phyloP scores from a whole-genome alignment of 2,888 invertebrate genomes.

The Parochlus steinenii region DNA sequence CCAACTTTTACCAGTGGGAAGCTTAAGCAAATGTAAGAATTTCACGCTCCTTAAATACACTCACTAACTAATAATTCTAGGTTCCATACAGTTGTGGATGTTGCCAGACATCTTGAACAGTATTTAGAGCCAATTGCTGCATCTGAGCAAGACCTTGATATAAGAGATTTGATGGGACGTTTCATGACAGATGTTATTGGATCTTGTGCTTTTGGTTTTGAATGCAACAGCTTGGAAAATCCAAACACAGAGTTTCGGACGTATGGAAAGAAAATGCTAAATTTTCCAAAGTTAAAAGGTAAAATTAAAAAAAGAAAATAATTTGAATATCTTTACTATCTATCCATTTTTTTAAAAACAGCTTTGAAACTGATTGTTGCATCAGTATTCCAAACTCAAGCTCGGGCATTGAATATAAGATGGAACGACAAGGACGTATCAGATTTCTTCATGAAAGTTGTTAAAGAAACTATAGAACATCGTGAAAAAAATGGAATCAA shows the following conservation, averaged over 20 bases:
- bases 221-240: conserved; percentile 4
- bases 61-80: no score
- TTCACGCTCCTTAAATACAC: no score
- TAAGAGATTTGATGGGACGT: conserved; percentile 3
- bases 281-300: conserved; percentile 5
- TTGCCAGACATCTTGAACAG: background rate
- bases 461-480: conserved; percentile 30
- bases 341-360: no score
- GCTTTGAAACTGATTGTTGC: conserved; percentile 3
- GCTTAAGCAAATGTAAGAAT: conserved; percentile 10
- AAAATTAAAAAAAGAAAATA: no score
- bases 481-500: conserved; percentile 26
- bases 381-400: conserved; percentile 1
- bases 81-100: conserved; percentile 1
- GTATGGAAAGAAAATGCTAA: conserved; percentile 1
- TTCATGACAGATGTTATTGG: conserved; percentile 8
- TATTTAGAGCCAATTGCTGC: conserved; percentile 1
- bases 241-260: conserved; percentile 1
- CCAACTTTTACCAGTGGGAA: conserved; percentile 9
- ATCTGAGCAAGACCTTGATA: background rate
- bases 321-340: no score
- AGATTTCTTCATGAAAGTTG: conserved; percentile 31
- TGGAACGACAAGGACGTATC: conserved; percentile 3
- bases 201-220: conserved; percentile 5
- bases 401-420: background rate